Conservation (phyloP, 92 coral and sea anemone species). For the Bergia sp. region DNA sequence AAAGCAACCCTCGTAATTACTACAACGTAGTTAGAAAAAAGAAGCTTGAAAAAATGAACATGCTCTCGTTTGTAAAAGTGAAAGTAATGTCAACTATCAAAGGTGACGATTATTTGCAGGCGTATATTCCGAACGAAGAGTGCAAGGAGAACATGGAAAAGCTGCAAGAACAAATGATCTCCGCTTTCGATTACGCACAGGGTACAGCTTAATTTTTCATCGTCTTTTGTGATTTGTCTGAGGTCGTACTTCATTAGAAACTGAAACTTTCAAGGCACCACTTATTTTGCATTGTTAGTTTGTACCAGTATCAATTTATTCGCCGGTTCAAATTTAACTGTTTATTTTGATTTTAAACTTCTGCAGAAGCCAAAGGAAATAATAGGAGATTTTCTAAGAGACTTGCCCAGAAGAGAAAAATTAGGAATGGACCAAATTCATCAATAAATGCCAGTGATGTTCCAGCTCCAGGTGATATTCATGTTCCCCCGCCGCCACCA, state of each 20-base stretch:
- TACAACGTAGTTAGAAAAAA: constrained; percentile 51
- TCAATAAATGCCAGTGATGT: neutral
- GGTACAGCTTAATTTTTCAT: constrained; percentile 31
- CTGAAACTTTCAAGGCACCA: neutral
- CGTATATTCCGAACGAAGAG: constrained; percentile 49
- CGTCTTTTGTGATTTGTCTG: neutral
- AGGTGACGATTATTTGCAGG: constrained; percentile 60
- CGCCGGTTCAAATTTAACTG: neutral
- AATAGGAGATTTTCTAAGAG: constrained; percentile 51
- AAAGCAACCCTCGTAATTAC: constrained; percentile 49
- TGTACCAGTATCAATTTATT: neutral
- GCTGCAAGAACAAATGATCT: constrained; percentile 42
- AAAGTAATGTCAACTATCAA: constrained; percentile 57
- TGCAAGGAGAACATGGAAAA: constrained; percentile 53
- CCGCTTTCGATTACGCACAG: constrained; percentile 64
- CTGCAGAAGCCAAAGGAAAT: constrained; percentile 57
- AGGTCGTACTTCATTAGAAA: neutral
- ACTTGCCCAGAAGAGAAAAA: constrained; percentile 52
- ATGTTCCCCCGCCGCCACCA: constrained; percentile 43
- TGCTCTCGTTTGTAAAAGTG: constrained; percentile 55
- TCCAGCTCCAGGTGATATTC: neutral
- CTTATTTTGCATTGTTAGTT: neutral
- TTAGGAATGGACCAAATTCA: neutral
- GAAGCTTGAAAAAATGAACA: constrained; percentile 56
- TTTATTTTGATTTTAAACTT: neutral